These are phyloP conservation scores for Caenorhabditis becei DNA, from an alignment of 2,888 invertebrate genomes.

Conservation along the genomic window DNA sequence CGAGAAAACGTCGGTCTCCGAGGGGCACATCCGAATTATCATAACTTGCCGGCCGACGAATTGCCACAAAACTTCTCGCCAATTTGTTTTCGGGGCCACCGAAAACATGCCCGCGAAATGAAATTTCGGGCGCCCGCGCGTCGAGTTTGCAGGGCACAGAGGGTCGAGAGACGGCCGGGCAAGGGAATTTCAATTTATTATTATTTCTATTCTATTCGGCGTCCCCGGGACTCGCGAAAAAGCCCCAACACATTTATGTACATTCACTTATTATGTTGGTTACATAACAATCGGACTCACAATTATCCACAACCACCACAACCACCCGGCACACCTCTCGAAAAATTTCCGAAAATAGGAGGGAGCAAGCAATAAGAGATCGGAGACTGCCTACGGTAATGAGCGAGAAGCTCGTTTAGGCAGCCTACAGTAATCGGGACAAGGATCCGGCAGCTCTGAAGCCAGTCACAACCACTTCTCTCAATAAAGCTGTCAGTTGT, in stretches of 20 bases:
- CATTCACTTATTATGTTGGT: slow-evolving; percentile 58
- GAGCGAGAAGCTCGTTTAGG: background rate
- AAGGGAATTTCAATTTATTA: slow-evolving; percentile 48
- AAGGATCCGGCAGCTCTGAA: too few relatives aligned
- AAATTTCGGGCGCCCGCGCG: slow-evolving; percentile 36
- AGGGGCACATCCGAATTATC: slow-evolving; percentile 37
- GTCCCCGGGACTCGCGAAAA: slow-evolving; percentile 16
- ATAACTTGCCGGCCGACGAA: slow-evolving; percentile 31
- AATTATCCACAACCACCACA: slow-evolving; percentile 35
- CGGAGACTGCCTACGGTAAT: background rate
- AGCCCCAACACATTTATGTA: slow-evolving; percentile 39
- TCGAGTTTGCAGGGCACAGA: background rate
- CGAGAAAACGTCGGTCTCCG: background rate
- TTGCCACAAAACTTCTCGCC: slow-evolving; percentile 33
- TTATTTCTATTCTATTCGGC: slow-evolving; percentile 32
- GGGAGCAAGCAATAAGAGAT: background rate
- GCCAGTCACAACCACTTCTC: background rate
- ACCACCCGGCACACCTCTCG: slow-evolving; percentile 12
- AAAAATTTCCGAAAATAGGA: background rate
- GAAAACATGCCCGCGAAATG: slow-evolving; percentile 41
- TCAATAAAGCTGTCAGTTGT: background rate
- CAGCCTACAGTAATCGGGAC: background rate
- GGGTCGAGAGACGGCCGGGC: background rate
- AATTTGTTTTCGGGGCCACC: slow-evolving; percentile 46
- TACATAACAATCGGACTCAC: slow-evolving; percentile 49